Evolutionary conservation across 2,888 invertebrate genomes (phyloP).

Genomic region (Pardosa pseudoannulata): DNA sequence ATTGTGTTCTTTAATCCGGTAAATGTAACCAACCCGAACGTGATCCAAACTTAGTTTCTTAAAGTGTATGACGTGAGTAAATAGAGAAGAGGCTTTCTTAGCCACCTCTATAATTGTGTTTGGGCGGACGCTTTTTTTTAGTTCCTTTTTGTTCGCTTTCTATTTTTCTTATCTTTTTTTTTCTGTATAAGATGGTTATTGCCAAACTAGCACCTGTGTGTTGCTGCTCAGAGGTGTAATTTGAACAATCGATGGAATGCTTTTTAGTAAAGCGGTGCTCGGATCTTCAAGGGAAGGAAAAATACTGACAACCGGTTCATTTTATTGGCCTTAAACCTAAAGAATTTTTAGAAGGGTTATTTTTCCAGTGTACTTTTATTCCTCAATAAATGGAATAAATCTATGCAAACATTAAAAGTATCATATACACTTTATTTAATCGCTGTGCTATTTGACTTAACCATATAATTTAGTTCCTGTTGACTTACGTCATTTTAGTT

Average conservation of each 20-base stretch:
- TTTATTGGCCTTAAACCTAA: conserved; percentile 17
- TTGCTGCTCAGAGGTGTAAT: conserved; percentile 38
- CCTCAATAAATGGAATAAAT: too few species aligned
- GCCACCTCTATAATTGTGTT: conserved; percentile 64
- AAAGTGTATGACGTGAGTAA: conserved; percentile 71
- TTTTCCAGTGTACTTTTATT: too few species aligned
- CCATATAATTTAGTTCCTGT: too few species aligned
- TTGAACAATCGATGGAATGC: conserved; percentile 24
- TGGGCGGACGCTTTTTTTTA: conserved; percentile 34
- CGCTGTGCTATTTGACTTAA: too few species aligned
- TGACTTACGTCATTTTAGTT: too few species aligned
- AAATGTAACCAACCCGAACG: conserved; percentile 68
- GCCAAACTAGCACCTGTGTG: conserved; percentile 54
- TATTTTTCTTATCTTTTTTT: background rate
- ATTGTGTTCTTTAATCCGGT: conserved; percentile 72
- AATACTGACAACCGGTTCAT: background rate
- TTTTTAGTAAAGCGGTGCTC: conserved; percentile 18
- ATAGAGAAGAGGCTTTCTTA: conserved; percentile 67
- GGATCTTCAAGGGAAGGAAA: background rate
- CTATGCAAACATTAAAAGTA: too few species aligned
- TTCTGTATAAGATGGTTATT: conserved; percentile 27
- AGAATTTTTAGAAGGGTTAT: too few species aligned
- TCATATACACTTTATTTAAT: too few species aligned
- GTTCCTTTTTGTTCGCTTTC: too few species aligned
- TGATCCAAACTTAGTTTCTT: conserved; percentile 71